Conservation (phyloP, 2,113 vertebrate species). For the Agelaius tricolor region DNA sequence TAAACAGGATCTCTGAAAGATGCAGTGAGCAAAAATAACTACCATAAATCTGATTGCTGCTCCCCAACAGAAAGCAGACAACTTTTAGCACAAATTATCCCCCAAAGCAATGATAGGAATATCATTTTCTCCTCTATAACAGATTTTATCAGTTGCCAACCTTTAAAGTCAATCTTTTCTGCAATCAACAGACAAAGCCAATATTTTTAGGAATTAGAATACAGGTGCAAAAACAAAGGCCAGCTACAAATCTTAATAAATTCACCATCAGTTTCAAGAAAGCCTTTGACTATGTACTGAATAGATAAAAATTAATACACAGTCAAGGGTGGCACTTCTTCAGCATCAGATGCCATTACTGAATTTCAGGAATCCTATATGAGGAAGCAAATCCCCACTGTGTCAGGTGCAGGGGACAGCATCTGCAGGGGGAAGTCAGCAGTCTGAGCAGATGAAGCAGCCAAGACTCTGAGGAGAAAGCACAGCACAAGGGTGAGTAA, state of each 20-base stretch:
- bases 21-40: conserved; percentile 4
- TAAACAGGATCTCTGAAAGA: background rate
- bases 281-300: background rate
- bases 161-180: background rate
- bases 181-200: background rate
- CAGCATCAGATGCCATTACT: background rate
- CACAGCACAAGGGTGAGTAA: background rate
- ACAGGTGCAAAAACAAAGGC: conserved; percentile 4
- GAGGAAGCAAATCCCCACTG: background rate
- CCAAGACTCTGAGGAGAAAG: background rate
- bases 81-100: background rate
- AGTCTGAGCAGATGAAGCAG: background rate
- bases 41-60: background rate
- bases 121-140: background rate
- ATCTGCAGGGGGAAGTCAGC: background rate
- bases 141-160: conserved; percentile 2
- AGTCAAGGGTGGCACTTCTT: background rate
- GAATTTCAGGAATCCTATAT: background rate
- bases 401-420: background rate
- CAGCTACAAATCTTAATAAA: background rate
- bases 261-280: background rate
- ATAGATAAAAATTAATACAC: background rate
- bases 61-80: background rate
- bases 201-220: background rate
- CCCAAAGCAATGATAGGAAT: background rate